Evolutionary conservation across 2,797 vertebrate genomes (phyloP), one percentile per base, ranked within the genome.

Genomic region (Tarsius wallacei): DNA sequence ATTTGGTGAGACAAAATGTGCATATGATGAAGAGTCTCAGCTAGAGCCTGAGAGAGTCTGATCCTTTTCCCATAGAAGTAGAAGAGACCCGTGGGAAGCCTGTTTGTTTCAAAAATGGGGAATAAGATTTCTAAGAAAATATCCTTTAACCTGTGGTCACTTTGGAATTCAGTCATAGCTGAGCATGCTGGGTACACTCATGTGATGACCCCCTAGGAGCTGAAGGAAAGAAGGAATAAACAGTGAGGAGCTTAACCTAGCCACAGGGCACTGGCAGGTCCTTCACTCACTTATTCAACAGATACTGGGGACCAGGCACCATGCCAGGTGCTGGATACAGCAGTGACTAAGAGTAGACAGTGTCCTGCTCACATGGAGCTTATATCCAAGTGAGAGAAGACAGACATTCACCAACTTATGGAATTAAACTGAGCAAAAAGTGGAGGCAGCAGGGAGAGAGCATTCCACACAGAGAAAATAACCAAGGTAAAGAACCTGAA

Each of bases 121-220:
- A 47, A 47, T 28, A 81, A 64, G 74, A 66, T 84, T 87, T 88
- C 90, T 78, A 90, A 24, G n/a, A 83, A 96, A 96, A 73, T 61
- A 78, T 16, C 78, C 87, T 73, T 95, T 78, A 94, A 86, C 73
- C 64, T 73, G 51, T 24, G 36, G 74, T 51, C 53, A 85, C 64
- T 91, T 85, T 89, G 33, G 64, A 94, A 96, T 91, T 93, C 88
- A 93, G 80, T 66, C 36, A 47, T 70, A 89, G 70, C 57, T 91
- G 66, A 94, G 64, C 80, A 90, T 66, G 13, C 84, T 93, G 78
- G 14, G 17, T 59, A 92, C 81, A 90, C 10, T 85, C 78, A 68
- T 61, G 66, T 49, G 64, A 92, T 76, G 91, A 77, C 28, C 70
- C 17, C 49, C 36, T 16, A 86, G 53, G 59, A 15, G 21, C 26